Base-by-base conservation (phyloP, 2,113 vertebrate genomes). In the Percopsis transmontana region DNA sequence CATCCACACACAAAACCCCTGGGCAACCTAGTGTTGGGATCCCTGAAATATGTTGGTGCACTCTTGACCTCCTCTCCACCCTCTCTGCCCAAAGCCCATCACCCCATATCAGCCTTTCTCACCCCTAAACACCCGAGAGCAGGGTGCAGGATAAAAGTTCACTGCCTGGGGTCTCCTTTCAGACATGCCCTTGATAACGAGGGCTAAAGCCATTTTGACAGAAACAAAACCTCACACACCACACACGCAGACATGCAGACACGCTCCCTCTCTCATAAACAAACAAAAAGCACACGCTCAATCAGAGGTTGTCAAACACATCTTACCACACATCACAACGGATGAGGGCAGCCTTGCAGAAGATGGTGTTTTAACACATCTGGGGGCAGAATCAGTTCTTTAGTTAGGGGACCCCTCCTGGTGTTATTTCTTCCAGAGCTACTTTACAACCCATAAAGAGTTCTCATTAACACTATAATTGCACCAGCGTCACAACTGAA, bases 81-180 rank as follows among this genome's bases (percentile, higher is more conserved):
- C 39, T 76, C 23, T 23, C 13, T 68, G 52, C 58, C 53, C 77
- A 70, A 70, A 74, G 57, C 53, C 13, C 41, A 33, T 84, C 66
- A 59, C 66, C 77, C 82, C 67, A 51, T 33, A 53, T 51, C 41
- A 64, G 15, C 62, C 72, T 74, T 82, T 85, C 70, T 78, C 80
- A 82, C 80, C 82, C 83, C 68, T 19, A 62, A 77, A 71, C 79
- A 72, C 69, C 59, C 74, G 61, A 39, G 54, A 65, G 76, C 50
- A 54, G 68, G 76, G 76, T 63, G 66, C 67, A 65, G 70, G 72
- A 70, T 82, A 69, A 79, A 20, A 74, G 89, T 75, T 85, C 68
- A 57, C 50, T 27, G 52, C 68, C 68, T 77, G 62, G 81, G 77
- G 87, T 85, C 77, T 83, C 81, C 74, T 86, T 84, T 88, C 79